A percentile compares a stretch with the other conserved stretches of the same genome.
phyloP scores from a whole-genome alignment of 2,113 vertebrate species.

The Aplodontia rufa region DNA sequence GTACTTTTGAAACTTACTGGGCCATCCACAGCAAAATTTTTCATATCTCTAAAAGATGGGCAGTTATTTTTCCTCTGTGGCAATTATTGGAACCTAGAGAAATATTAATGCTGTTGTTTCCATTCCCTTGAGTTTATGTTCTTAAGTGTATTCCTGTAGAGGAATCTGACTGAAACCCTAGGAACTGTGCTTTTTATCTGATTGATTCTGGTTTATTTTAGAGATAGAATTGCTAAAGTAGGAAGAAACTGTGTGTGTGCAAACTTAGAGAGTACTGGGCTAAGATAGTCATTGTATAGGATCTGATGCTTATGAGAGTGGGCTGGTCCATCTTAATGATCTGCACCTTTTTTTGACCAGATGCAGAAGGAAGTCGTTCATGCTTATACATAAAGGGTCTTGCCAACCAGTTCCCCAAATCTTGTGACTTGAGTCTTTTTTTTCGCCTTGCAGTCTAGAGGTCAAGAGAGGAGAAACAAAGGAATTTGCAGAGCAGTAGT shows the following conservation, averaged over 20 bases:
- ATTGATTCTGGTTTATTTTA: slow-evolving; percentile 45
- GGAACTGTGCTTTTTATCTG: slow-evolving; percentile 22
- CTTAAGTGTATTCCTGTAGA: background rate
- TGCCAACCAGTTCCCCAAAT: background rate
- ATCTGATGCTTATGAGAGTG: background rate
- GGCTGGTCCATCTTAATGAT: background rate
- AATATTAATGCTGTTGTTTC: slow-evolving; percentile 37
- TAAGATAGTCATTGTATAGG: background rate
- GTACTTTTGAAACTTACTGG: slow-evolving; percentile 32
- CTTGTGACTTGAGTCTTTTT: background rate
- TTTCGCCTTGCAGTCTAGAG: background rate
- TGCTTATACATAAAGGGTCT: background rate
- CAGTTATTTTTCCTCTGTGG: slow-evolving; percentile 43
- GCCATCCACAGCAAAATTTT: background rate
- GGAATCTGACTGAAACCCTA: slow-evolving; percentile 9
- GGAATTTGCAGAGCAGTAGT: background rate
- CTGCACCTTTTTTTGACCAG: background rate
- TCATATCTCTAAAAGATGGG: slow-evolving; percentile 33
- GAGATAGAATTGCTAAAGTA: slow-evolving; percentile 17
- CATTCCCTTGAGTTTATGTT: slow-evolving; percentile 20
- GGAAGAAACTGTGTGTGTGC: background rate
- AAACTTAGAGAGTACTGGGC: background rate
- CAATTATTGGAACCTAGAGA: slow-evolving; percentile 41
- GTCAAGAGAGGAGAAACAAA: background rate
- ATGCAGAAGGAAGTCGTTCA: background rate